phyloP scores from a whole-genome alignment of 2,888 invertebrate genomes.

The Apotomis betuletana region DNA sequence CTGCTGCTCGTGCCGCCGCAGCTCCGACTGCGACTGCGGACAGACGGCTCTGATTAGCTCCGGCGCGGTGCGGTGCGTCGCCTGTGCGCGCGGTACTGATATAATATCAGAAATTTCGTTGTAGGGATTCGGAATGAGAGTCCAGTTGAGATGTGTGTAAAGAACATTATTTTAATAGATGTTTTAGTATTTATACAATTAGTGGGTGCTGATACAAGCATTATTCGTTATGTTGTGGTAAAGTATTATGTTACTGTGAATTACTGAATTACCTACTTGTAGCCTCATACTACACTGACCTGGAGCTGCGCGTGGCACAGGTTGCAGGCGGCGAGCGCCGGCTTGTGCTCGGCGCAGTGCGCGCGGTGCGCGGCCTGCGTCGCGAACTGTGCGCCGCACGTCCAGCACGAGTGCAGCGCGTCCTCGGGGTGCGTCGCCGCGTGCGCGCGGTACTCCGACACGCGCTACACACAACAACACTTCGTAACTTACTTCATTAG shows the following conservation, averaged over 20 bases:
- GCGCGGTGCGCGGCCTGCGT: constrained; percentile 54
- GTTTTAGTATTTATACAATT: no score
- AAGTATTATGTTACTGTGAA: no score
- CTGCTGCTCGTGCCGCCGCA: constrained; percentile 37
- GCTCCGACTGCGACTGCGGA: constrained; percentile 28
- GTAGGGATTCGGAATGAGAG: no score
- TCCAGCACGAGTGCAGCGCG: constrained; percentile 73
- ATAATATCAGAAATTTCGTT: no score
- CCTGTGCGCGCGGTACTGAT: no score
- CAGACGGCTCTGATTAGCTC: neutral
- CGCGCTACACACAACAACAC: constrained; percentile 51
- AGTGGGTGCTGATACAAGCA: no score
- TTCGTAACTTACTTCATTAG: no score
- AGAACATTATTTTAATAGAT: no score
- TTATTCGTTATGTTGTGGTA: no score
- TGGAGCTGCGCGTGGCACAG: constrained; percentile 55
- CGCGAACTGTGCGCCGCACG: constrained; percentile 71
- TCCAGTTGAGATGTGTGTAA: no score
- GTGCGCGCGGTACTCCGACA: constrained; percentile 64
- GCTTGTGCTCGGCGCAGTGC: constrained; percentile 54
- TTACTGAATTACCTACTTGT: no score
- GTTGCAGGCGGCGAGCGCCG: constrained; percentile 53
- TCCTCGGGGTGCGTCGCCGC: constrained; percentile 55
- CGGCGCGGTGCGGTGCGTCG: no score
- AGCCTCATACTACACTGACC: constrained; percentile 41